phyloP scores from a whole-genome alignment of 2,797 vertebrate species.

The Sebastes oblongus region DNA sequence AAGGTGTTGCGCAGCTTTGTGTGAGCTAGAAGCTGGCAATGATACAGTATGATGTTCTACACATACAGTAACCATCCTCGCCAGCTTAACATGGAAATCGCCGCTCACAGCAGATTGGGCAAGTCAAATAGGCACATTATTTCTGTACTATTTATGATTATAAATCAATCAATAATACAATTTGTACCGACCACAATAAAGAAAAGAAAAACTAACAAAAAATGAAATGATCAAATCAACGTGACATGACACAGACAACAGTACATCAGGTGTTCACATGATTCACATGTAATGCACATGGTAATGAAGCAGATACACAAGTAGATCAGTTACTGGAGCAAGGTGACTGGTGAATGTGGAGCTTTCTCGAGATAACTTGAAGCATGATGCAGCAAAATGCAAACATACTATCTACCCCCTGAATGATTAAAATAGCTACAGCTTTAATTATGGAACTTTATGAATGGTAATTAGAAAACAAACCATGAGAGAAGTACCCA shows the following conservation, averaged over 20 bases:
- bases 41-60: not conserved
- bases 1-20: not conserved
- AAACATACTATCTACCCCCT: not conserved
- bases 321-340: not conserved
- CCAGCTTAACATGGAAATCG: not conserved
- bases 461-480: not conserved
- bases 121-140: slow-evolving; percentile 24
- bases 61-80: not conserved
- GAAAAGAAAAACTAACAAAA: not conserved
- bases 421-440: slow-evolving; percentile 8
- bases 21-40: slow-evolving; percentile 6
- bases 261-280: not conserved
- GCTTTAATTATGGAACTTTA: not conserved
- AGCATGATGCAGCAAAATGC: slow-evolving; percentile 3
- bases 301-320: slow-evolving; percentile 12
- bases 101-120: not conserved
- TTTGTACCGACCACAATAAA: not conserved
- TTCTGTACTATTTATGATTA: slow-evolving; percentile 1
- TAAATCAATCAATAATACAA: slow-evolving; percentile 1
- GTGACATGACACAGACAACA: slow-evolving; percentile 8
- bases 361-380: not conserved
- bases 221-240: slow-evolving; percentile 13
- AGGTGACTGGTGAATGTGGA: not conserved
- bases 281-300: slow-evolving; percentile 10
- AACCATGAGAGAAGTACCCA: not conserved